A percentile compares a stretch with the other conserved stretches of the same genome.
phyloP scores from a whole-genome alignment of 2,888 invertebrate species.

The Orchesella flavescens region DNA sequence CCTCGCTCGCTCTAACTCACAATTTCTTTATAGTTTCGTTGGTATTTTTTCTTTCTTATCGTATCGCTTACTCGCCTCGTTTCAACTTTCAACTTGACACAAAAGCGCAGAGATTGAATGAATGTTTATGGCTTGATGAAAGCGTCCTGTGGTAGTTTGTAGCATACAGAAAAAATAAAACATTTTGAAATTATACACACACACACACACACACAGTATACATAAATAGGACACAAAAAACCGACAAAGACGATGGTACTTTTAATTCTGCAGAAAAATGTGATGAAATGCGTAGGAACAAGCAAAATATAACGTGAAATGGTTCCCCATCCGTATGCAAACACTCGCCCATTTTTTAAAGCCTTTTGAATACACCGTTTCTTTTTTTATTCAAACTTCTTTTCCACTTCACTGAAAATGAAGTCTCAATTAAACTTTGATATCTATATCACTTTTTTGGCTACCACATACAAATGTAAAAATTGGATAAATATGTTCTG shows the following conservation, averaged over 20 bases:
- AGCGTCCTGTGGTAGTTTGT: too few relatives aligned
- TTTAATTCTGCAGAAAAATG: background rate
- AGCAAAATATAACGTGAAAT: too few relatives aligned
- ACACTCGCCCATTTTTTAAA: too few relatives aligned
- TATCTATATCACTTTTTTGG: too few relatives aligned
- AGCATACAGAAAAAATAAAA: too few relatives aligned
- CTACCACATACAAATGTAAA: too few relatives aligned
- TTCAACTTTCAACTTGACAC: conserved; percentile 5
- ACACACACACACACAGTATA: background rate
- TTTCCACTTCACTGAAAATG: background rate
- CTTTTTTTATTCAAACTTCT: too few relatives aligned
- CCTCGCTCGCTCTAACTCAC: background rate
- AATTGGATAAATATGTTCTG: background rate
- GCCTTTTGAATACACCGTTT: too few relatives aligned
- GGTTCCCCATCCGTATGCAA: too few relatives aligned
- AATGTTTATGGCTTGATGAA: background rate
- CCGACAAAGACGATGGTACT: background rate
- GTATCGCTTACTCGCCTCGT: conserved; percentile 12
- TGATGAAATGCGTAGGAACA: too few relatives aligned
- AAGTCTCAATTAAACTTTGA: conserved; percentile 8
- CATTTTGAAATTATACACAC: too few relatives aligned
- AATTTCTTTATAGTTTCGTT: background rate
- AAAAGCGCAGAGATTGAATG: conserved; percentile 2
- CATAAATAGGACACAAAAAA: background rate
- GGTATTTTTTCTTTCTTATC: background rate